Evolutionary conservation across 2,113 vertebrate genomes (phyloP).

Genomic region (Vanacampus margaritifer): DNA sequence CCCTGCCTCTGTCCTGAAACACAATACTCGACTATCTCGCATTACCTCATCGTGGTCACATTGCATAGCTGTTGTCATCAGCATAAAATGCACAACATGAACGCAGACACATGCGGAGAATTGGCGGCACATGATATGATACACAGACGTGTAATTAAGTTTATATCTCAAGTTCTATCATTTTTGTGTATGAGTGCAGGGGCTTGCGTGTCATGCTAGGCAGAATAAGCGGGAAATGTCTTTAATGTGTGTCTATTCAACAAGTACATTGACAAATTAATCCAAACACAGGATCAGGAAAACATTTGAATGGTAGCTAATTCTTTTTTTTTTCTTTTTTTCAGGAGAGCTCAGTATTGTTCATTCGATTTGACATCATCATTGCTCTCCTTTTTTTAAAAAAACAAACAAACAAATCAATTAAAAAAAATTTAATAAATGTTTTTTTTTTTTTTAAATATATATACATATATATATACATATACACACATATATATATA

Average conservation of each 20-base stretch:
- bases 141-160: slow-evolving; percentile 2
- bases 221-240: slow-evolving; percentile 2
- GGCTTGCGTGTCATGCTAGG: background rate
- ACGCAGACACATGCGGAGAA: background rate
- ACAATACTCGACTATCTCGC: slow-evolving; percentile 46
- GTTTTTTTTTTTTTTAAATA: too few relatives aligned
- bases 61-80: slow-evolving; percentile 73
- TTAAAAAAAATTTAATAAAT: too few relatives aligned
- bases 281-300: background rate
- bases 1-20: slow-evolving; percentile 44
- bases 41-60: slow-evolving; percentile 57
- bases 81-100: slow-evolving; percentile 33
- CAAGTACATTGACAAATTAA: background rate
- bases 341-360: too few relatives aligned
- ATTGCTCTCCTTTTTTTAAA: too few relatives aligned
- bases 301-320: background rate
- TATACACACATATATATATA: too few relatives aligned
- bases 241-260: too few relatives aligned
- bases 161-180: slow-evolving; percentile 2
- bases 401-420: too few relatives aligned
- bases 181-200: slow-evolving; percentile 12
- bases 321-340: too few relatives aligned
- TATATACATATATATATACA: too few relatives aligned
- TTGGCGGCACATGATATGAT: background rate
- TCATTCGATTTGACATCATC: too few relatives aligned